Base-by-base conservation (phyloP, 2,797 vertebrate species). In the Furcifer pardalis region DNA sequence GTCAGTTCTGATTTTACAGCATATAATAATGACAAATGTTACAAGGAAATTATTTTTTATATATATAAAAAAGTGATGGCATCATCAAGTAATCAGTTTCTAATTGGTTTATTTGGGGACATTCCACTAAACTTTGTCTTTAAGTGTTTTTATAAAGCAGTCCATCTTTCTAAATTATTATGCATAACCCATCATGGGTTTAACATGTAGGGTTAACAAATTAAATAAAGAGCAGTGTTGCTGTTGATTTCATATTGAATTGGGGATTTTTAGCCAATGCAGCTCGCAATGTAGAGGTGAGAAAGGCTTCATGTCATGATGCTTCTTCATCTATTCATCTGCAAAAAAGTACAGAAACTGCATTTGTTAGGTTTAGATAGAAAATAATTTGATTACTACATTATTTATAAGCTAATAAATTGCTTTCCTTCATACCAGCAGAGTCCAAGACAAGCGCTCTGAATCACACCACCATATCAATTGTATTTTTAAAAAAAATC, bases 121-220 rank as follows among this genome's bases (percentile, higher is more conserved):
- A n/a, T n/a, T n/a, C n/a, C n/a, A n/a, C n/a, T n/a, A n/a, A n/a
- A n/a, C n/a, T n/a, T 2, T 23, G 62, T n/a, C 37, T 76, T 83
- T 44, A 68, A 8, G 9, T 73, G 71, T 46, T 0, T 21, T 32
- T 82, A 72, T n/a, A 0, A 2, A 44, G 1, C 7, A n/a, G 75
- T 89, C 83, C 2, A 19, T 79, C 25, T 52, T 25, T 21, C 32
- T 76, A 32, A 35, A 56, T 82, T 84, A 59, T 76, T 77, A 83
- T 77, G 46, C 37, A 77, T 17, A 68, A 37, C 8, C 42, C 42
- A 1, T 27, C n/a, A n/a, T 19, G 21, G 25, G 25, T 56, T 74
- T 77, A 40, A 30, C 46, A 40, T 68, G 27, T 32, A 68, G 73
- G 46, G 62, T 56, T 76, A 56, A 66, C 62, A 68, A 56, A 52